Evolutionary conservation across 2,888 invertebrate species (phyloP), one percentile per base, ranked within the genome.

Genomic region (Kuschelorhynchus macadamiae): DNA sequence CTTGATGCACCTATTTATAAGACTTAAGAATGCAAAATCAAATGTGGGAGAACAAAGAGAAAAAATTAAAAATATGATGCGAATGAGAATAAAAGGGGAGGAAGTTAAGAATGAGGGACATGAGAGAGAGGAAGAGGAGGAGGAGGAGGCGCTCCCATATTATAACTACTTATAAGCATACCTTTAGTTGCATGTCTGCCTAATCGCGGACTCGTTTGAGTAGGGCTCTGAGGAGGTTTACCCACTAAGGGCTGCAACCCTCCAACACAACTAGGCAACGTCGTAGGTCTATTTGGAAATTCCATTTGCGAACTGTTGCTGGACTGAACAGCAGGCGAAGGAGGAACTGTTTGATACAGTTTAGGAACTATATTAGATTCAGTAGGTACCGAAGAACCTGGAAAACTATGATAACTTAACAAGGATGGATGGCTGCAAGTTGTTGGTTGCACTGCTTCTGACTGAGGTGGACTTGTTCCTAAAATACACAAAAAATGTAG

Each of bases 151-250:
- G n/a, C n/a, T n/a, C n/a, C n/a, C n/a, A n/a, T n/a, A n/a, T n/a
- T n/a, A n/a, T n/a, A n/a, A n/a, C n/a, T n/a, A n/a, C n/a, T n/a
- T n/a, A n/a, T n/a, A n/a, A n/a, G n/a, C n/a, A n/a, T 46, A 64
- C 64, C 73, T 30, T 65, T 67, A 18, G 61, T 49, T 18, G 55
- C 42, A 69, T 82, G 82, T 69, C 84, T 81, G 9, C 83, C 78
- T 49, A 85, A 79, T 47, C 87, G 81, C 2, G 89, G 87, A 9
- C 88, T 88, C 25, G 87, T 84, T 74, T 88, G 88, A 0, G 88
- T 88, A 0, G 90, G 89, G 21, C 90, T 89, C 64, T 90, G 87
- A 0, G 90, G 90, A 17, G 89, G 89, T 78, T 90, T 90, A 7
- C 84, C 76, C 18, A 82, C 81, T 14, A 87, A 75, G 2, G 81